Conservation (phyloP, 2,113 vertebrate genomes). For the Perca fluviatilis region DNA sequence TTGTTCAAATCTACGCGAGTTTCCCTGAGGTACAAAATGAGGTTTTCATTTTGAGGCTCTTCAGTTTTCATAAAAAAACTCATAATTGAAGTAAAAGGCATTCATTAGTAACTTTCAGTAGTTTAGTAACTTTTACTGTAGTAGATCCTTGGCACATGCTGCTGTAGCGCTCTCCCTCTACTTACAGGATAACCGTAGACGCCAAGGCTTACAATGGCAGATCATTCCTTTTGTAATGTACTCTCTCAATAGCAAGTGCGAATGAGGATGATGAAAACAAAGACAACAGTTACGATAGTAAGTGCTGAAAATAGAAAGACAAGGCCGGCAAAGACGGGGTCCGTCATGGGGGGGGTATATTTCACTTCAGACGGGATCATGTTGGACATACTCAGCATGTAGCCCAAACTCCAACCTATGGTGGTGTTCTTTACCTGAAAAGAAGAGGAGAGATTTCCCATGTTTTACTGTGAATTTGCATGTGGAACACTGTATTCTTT, state of each 20-base stretch:
- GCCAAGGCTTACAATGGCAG: background rate
- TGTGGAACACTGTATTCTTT: background rate
- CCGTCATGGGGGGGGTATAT: conserved; percentile 85
- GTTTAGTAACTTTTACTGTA: too few relatives aligned
- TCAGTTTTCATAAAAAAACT: background rate
- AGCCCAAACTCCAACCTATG: conserved; percentile 94
- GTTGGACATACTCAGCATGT: conserved; percentile 94
- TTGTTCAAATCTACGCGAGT: background rate
- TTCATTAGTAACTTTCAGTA: conserved; percentile 4
- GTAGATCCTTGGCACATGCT: conserved; percentile 26
- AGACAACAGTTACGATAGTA: conserved; percentile 83
- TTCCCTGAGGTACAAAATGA: conserved; percentile 52
- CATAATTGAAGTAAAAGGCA: background rate
- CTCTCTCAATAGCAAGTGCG: conserved; percentile 80
- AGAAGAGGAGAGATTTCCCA: background rate
- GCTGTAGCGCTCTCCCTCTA: background rate
- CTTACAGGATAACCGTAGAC: conserved; percentile 1
- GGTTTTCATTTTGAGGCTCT: background rate
- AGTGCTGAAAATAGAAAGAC: conserved; percentile 88
- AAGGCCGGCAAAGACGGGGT: conserved; percentile 86
- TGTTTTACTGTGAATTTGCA: background rate
- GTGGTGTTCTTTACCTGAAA: conserved; percentile 90
- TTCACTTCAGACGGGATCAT: conserved; percentile 94
- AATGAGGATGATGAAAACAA: conserved; percentile 82
- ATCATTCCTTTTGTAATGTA: background rate